These are phyloP conservation scores for Genyomyrus donnyi DNA, from an alignment of 2,113 vertebrate genomes.

Conservation along the genomic window DNA sequence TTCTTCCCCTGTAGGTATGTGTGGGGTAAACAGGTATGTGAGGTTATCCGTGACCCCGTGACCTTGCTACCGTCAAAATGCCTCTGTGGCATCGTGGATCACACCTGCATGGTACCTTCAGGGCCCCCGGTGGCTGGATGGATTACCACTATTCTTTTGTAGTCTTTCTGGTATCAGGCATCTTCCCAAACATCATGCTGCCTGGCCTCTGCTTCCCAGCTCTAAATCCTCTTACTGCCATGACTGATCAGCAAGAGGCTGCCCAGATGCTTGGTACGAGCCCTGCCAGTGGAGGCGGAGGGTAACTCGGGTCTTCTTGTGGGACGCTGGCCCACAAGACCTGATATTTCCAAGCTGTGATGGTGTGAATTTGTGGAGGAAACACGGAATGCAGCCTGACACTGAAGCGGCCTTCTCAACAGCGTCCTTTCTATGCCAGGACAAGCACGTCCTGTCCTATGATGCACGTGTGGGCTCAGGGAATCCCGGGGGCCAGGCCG, in stretches of 20 bases:
- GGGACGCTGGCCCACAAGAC: constrained; percentile 26
- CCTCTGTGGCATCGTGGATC: background rate
- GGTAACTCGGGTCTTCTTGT: constrained; percentile 5
- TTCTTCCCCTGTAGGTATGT: background rate
- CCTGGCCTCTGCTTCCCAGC: background rate
- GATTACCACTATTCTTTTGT: background rate
- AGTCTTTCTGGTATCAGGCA: background rate
- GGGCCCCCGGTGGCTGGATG: background rate
- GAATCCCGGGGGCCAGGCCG: constrained; percentile 30
- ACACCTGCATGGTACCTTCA: background rate
- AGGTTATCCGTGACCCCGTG: background rate
- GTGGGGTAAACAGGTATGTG: background rate
- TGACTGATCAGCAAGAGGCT: constrained; percentile 26
- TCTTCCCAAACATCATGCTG: background rate
- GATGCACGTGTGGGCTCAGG: constrained; percentile 31
- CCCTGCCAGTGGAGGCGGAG: constrained; percentile 54
- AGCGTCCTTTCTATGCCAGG: constrained; percentile 53
- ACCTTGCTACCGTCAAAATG: background rate
- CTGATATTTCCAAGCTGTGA: background rate
- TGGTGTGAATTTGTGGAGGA: constrained; percentile 18
- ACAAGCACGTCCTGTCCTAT: constrained; percentile 58
- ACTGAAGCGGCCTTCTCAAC: constrained; percentile 40
- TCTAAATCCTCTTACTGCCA: constrained; percentile 24
- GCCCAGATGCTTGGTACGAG: constrained; percentile 47
- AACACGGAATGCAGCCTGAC: constrained; percentile 7